Evolutionary conservation across 1,140 invertebrate genomes (phyloP).

Genomic region (Metopolophium dirhodum): DNA sequence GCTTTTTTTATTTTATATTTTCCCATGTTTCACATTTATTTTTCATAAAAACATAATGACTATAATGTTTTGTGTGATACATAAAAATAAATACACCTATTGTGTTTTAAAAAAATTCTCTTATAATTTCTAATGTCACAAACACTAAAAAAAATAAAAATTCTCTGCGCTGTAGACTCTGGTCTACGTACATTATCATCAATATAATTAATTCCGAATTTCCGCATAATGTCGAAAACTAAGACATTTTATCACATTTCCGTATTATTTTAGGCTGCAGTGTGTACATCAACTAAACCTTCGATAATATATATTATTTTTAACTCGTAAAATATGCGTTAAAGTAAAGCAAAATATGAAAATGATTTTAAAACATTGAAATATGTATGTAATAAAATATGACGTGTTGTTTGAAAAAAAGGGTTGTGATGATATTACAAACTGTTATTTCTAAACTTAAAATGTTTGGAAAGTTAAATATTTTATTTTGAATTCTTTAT

Average conservation of each 20-base stretch:
- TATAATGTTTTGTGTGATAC: background rate
- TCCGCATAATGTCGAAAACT: background rate
- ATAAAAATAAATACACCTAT: background rate
- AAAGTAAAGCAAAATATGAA: background rate
- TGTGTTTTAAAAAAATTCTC: background rate
- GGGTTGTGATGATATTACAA: background rate
- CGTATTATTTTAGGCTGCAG: background rate
- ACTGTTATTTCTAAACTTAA: background rate
- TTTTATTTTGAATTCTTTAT: background rate
- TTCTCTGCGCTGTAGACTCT: background rate
- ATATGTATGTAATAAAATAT: background rate
- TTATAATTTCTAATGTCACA: background rate
- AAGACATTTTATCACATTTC: background rate
- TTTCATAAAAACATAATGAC: background rate
- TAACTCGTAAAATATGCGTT: background rate
- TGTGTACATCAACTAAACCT: background rate
- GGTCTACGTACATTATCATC: background rate
- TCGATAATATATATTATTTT: background rate
- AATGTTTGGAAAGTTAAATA: background rate
- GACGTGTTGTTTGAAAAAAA: too few relatives aligned
- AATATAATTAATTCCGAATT: background rate
- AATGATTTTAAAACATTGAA: background rate
- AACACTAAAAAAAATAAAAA: background rate
- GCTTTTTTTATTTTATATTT: background rate
- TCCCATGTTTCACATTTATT: background rate